Evolutionary conservation across 2,888 invertebrate genomes (phyloP).

Genomic region (Brachynemurus nebulosus): DNA sequence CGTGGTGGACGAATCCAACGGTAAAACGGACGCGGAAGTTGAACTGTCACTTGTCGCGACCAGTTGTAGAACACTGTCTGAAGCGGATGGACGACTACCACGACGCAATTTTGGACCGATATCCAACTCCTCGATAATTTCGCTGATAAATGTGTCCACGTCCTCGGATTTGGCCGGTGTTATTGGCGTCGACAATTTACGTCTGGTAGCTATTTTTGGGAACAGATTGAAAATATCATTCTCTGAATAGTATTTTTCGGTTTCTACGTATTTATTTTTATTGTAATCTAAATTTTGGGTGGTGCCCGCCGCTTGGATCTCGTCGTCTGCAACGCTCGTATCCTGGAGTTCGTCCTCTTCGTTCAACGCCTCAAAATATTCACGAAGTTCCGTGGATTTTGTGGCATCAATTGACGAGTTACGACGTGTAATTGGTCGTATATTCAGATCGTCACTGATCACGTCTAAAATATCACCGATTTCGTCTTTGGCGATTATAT

Average conservation of each 20-base stretch:
- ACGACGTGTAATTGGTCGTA: neutral
- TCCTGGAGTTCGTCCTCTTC: neutral
- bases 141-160: conserved; percentile 5
- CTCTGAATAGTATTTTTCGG: conserved; percentile 4
- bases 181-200: neutral
- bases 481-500: too few relatives aligned
- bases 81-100: neutral
- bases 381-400: neutral
- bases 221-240: conserved; percentile 1
- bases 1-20: too few relatives aligned
- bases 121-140: conserved; percentile 3
- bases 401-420: neutral
- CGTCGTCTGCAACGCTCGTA: too few relatives aligned
- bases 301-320: too few relatives aligned
- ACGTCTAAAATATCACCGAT: conserved; percentile 2
- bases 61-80: too few relatives aligned
- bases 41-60: too few relatives aligned
- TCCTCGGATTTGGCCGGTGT: neutral
- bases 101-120: conserved; percentile 7
- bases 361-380: neutral
- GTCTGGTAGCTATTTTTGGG: neutral
- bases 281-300: too few relatives aligned
- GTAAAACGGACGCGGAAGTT: too few relatives aligned
- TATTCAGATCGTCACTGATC: conserved; percentile 5
- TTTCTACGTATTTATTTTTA: neutral